Evolutionary conservation across 1,140 invertebrate species (phyloP), one percentile per base, ranked within the genome.

Genomic region (Drosophila tsacasi): DNA sequence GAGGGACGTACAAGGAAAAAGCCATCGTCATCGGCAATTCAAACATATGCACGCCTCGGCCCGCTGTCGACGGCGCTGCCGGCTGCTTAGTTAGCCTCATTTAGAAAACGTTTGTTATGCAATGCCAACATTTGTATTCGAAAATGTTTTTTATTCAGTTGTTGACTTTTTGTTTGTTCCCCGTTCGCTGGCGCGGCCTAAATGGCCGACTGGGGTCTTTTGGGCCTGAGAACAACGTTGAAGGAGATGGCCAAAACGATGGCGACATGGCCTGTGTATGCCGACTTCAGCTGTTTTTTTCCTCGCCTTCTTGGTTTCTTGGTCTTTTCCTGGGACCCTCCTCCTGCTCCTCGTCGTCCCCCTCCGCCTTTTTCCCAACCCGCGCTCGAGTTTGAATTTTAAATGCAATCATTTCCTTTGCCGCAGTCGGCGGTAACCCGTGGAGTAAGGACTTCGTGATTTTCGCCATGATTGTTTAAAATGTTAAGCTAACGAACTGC

Each of bases 81-180:
- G 58, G 69, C 81, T 85, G 89, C 89, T 91, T 91, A 91, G 90
- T 92, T 92, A 91, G 90, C 89, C 90, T 92, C 90, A 92, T 92
- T 92, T 92, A 92, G 84, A 90, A 90, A 92, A 92, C 90, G 90
- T 92, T 92, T 92, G 90, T 92, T 92, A 92, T 92, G 90, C 89
- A 92, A 92, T 91, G 90, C 90, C 90, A 92, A 90, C 90, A 92
- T 91, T 92, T 92, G 84, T 91, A 86, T 91, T 91, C 86, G 86
- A 91, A 91, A 91, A 91, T 91, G 86, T 91, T 91, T 91, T 91
- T 91, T 91, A 85, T 90, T 91, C 86, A 86, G 85, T 91, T 90
- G 82, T 83, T 82, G 82, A 91, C 86, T 89, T 86, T 78, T 81
- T 60, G 71, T 59, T 62, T 77, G 60, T 67, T 67, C 64, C 55